Percentiles rank a stretch among this genome's conserved stretches.
Evolutionary conservation across 2,113 vertebrate genomes (phyloP).

Genomic region (Pangasianodon hypophthalmus): DNA sequence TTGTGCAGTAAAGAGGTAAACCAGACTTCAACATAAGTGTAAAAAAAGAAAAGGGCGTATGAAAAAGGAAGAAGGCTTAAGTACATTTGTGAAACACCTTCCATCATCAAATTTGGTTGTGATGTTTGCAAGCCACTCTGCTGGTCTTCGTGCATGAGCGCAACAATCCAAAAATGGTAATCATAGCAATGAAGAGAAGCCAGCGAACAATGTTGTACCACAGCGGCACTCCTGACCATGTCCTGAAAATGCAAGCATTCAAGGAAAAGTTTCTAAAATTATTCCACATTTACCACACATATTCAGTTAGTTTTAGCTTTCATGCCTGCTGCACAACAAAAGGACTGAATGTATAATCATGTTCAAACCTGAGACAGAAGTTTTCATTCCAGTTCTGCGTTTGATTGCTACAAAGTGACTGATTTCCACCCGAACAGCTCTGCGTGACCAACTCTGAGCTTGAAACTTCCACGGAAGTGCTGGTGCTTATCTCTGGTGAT

Average conservation of each 20-base stretch:
- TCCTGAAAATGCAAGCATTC: slow-evolving; percentile 27
- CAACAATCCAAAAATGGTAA: slow-evolving; percentile 51
- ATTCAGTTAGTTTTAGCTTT: not conserved
- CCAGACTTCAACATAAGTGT: not conserved
- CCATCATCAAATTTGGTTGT: not conserved
- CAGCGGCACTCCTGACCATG: slow-evolving; percentile 46
- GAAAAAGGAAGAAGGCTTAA: not conserved
- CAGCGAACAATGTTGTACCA: slow-evolving; percentile 67
- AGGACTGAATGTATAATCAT: not conserved
- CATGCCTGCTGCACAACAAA: not conserved
- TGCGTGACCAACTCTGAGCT: slow-evolving; percentile 2
- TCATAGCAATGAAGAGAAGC: slow-evolving; percentile 51
- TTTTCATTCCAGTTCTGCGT: slow-evolving; percentile 10
- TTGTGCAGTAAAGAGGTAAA: not conserved
- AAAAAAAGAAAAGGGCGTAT: not conserved
- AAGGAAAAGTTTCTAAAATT: not conserved
- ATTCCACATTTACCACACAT: not conserved
- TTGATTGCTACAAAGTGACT: slow-evolving; percentile 32
- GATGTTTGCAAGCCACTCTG: not conserved
- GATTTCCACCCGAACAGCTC: slow-evolving; percentile 5
- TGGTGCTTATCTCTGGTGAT: slow-evolving; percentile 31
- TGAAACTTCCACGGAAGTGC: not conserved
- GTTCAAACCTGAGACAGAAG: slow-evolving; percentile 31
- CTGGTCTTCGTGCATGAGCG: slow-evolving; percentile 25
- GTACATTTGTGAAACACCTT: not conserved